phyloP scores from a whole-genome alignment of 2,113 vertebrate species.

The Mus spicilegus region DNA sequence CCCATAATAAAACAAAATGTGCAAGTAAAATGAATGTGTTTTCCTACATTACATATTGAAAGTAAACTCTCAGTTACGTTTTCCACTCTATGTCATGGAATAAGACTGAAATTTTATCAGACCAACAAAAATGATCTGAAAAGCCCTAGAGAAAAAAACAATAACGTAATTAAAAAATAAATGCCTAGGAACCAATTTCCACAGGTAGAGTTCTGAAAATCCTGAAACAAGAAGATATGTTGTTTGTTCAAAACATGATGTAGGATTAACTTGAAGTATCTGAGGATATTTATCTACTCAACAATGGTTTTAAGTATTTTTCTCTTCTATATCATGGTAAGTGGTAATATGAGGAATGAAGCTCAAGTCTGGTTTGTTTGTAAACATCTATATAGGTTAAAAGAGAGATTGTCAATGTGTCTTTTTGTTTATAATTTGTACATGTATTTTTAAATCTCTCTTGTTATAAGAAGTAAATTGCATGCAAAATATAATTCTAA shows the following conservation, averaged over 20 bases:
- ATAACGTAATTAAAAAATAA: background rate
- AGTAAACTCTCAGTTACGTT: background rate
- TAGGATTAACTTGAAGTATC: background rate
- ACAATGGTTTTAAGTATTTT: background rate
- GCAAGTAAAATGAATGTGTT: background rate
- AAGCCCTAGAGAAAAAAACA: background rate
- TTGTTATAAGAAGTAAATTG: background rate
- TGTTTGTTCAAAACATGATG: background rate
- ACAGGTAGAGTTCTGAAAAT: background rate
- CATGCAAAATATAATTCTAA: background rate
- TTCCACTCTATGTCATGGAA: background rate
- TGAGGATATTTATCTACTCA: background rate
- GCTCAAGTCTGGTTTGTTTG: background rate
- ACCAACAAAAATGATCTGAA: background rate
- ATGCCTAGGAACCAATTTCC: background rate
- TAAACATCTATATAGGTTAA: constrained; percentile 15
- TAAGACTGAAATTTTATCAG: constrained; percentile 2
- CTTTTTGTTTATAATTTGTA: constrained; percentile 30
- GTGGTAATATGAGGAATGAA: background rate
- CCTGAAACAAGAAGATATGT: background rate
- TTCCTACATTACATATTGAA: background rate
- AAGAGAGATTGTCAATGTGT: background rate
- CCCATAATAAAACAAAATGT: background rate
- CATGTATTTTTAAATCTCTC: background rate
- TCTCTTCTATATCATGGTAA: background rate